Base-by-base conservation (phyloP, 2,888 invertebrate genomes). In the Deilephila porcellus region DNA sequence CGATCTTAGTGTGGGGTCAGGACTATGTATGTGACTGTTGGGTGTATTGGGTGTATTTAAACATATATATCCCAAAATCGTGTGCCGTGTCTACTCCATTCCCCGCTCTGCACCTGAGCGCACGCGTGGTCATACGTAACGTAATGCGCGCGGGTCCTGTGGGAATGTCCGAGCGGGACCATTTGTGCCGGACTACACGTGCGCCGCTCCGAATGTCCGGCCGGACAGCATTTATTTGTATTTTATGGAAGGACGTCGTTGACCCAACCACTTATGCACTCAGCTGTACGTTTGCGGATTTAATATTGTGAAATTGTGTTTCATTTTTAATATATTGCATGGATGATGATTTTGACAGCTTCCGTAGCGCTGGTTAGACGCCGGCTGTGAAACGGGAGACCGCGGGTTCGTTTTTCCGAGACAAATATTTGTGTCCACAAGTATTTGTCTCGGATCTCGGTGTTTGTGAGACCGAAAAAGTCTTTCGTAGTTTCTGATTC, bases 51-150 rank as follows among this genome's bases (percentile, higher is more conserved):
- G n/a, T n/a, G n/a, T n/a, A n/a, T n/a, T n/a, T n/a, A n/a, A n/a
- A n/a, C 19, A 7, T 32, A 60, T 20, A 52, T n/a, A 45, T 17
- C 52, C 6, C 29, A 25, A 25, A 25, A 25, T 25, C 25, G 25
- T 78, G 79, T 72, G 80, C 72, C 75, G 71, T 60, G 71, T 90
- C 88, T 88, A 74, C 70, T 73, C 80, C 74, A 81, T 81, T 75
- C 60, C n/a, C 80, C 87, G 72, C 6, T 80, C 91, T 90, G 64
- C 76, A 76, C 11, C 71, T 77, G 76, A 79, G 83, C 85, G 88
- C 91, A 93, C 91, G 93, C 93, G 91, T 92, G 91, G 85, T 81
- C 89, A 91, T 91, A 90, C 91, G 90, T 88, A 89, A 88, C 84
- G 85, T 87, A 90, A 90, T 88, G 89, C 87, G 82, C 83, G 77